A percentile compares a stretch with the other conserved stretches of the same genome.
Evolutionary conservation across 2,113 vertebrate genomes (phyloP).

Genomic region (Nannobrachium achirus): DNA sequence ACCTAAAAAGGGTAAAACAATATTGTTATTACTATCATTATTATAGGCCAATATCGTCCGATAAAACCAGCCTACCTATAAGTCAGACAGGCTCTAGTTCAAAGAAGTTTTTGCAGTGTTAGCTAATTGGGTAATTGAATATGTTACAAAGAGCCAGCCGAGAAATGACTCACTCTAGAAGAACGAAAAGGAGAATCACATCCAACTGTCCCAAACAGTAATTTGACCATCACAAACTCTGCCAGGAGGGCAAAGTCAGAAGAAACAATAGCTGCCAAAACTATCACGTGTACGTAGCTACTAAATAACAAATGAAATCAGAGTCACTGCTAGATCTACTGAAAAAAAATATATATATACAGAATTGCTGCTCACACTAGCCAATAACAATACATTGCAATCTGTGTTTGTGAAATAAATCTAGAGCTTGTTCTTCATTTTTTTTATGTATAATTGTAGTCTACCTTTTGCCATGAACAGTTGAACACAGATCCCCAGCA

Average conservation of each 20-base stretch:
- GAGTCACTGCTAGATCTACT: neutral
- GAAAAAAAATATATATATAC: too few species aligned
- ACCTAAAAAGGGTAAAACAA: too few species aligned
- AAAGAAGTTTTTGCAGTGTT: neutral
- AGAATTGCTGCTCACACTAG: too few species aligned
- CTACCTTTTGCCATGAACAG: neutral
- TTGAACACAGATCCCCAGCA: neutral
- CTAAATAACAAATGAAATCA: neutral
- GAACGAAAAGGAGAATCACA: slow-evolving; percentile 14
- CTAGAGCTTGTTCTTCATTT: neutral
- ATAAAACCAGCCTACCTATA: too few species aligned
- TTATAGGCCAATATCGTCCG: too few species aligned
- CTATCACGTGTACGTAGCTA: neutral
- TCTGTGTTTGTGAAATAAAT: neutral
- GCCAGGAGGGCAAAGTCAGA: neutral
- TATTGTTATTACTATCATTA: neutral
- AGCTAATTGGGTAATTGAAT: neutral
- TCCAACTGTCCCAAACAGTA: slow-evolving; percentile 4
- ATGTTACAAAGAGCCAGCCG: neutral
- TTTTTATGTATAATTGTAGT: neutral
- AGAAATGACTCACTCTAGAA: slow-evolving; percentile 3
- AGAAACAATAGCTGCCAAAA: neutral
- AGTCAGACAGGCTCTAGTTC: too few species aligned
- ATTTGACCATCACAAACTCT: slow-evolving; percentile 11
- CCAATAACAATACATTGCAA: too few species aligned